phyloP scores from a whole-genome alignment of 2,888 invertebrate genomes.

The Dasypolia templi region DNA sequence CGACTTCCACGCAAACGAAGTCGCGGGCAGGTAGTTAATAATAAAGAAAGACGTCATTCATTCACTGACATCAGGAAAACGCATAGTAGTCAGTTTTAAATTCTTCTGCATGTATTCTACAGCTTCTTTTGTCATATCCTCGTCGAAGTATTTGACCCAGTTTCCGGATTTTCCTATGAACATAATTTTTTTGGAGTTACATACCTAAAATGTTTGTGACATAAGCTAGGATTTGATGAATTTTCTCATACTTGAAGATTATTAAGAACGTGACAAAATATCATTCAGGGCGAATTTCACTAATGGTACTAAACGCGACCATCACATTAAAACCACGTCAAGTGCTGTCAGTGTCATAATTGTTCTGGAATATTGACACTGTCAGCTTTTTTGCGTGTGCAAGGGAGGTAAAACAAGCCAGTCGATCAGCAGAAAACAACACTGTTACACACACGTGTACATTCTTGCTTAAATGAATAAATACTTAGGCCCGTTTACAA shows the following conservation, averaged over 20 bases:
- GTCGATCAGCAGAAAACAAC: too few relatives aligned
- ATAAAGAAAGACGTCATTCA: not conserved
- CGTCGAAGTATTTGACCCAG: conserved; percentile 79
- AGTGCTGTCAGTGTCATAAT: too few relatives aligned
- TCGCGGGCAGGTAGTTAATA: too few relatives aligned
- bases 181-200: not conserved
- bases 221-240: not conserved
- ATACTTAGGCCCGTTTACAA: too few relatives aligned
- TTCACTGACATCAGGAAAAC: conserved; percentile 67
- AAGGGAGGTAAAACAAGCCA: not conserved
- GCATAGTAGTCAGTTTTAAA: conserved; percentile 70
- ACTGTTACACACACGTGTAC: not conserved
- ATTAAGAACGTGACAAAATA: too few relatives aligned
- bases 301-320: too few relatives aligned
- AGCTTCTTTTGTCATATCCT: conserved; percentile 75
- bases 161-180: conserved; percentile 77
- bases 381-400: not conserved
- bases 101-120: conserved; percentile 74
- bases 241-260: not conserved
- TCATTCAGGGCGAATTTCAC: too few relatives aligned
- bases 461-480: too few relatives aligned
- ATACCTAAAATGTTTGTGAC: not conserved
- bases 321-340: too few relatives aligned
- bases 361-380: too few relatives aligned
- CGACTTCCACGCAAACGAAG: too few relatives aligned